A percentile compares a stretch with the other conserved stretches of the same genome.
These are phyloP conservation scores for Julus scanicus DNA, from an alignment of 2,888 invertebrate species.

Conservation along the genomic window DNA sequence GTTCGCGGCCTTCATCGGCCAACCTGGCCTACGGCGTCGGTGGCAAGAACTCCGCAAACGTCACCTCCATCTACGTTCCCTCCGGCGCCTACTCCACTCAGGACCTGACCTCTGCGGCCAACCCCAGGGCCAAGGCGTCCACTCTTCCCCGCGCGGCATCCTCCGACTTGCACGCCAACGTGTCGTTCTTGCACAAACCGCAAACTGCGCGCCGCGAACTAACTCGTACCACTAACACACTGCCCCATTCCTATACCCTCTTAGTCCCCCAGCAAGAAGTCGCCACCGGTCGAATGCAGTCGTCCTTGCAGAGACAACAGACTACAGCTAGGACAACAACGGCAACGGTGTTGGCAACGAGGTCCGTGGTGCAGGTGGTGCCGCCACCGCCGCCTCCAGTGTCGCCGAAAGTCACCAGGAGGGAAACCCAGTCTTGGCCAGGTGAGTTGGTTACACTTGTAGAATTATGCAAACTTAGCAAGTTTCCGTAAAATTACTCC, in stretches of 20 bases:
- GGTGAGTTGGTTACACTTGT: slow-evolving; percentile 44
- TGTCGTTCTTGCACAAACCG: slow-evolving; percentile 58
- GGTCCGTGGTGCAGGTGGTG: slow-evolving; percentile 12
- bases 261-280: slow-evolving; percentile 6
- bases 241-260: slow-evolving; percentile 52
- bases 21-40: neutral
- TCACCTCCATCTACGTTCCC: slow-evolving; percentile 46
- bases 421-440: slow-evolving; percentile 58
- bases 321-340: neutral
- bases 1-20: neutral
- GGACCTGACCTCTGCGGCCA: neutral
- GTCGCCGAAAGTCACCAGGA: neutral
- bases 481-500: too few relatives aligned
- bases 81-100: slow-evolving; percentile 48
- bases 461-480: too few relatives aligned
- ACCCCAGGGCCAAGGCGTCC: slow-evolving; percentile 56
- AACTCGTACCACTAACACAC: slow-evolving; percentile 43
- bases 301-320: neutral
- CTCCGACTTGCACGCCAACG: slow-evolving; percentile 57
- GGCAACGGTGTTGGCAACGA: neutral
- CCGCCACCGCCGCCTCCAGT: neutral
- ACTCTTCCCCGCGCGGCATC: slow-evolving; percentile 57
- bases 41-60: neutral
- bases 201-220: slow-evolving; percentile 65
- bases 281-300: neutral